A percentile compares a stretch with the other conserved stretches of the same genome.
Evolutionary conservation across 2,888 invertebrate species (phyloP).

Genomic region (Orchestes rusci): DNA sequence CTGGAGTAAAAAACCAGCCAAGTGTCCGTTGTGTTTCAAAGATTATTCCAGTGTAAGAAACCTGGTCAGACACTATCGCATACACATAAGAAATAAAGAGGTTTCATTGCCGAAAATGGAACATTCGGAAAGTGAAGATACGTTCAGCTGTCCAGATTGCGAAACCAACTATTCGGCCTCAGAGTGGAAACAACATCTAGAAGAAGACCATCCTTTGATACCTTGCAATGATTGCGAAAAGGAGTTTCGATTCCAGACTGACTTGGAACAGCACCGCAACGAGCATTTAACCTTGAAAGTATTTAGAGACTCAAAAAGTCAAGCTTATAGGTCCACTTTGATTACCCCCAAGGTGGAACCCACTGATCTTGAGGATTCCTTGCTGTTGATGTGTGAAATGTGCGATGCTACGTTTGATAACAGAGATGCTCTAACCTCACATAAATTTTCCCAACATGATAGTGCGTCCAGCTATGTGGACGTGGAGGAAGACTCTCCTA

Average conservation of each 20-base stretch:
- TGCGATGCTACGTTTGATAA: slow-evolving; percentile 56
- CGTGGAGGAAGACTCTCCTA: slow-evolving; percentile 4
- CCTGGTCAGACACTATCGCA: slow-evolving; percentile 52
- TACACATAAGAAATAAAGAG: slow-evolving; percentile 22
- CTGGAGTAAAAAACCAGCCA: slow-evolving; percentile 16
- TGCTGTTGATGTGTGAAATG: slow-evolving; percentile 50
- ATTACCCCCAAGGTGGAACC: slow-evolving; percentile 44
- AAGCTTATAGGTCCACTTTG: slow-evolving; percentile 51
- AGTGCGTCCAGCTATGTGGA: neutral
- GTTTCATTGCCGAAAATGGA: slow-evolving; percentile 10
- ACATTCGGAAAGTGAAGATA: slow-evolving; percentile 39
- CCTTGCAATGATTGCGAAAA: slow-evolving; percentile 58
- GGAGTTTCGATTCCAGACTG: slow-evolving; percentile 52
- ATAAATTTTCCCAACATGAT: slow-evolving; percentile 33
- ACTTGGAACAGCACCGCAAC: slow-evolving; percentile 59
- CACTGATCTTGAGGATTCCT: neutral
- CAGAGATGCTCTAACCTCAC: slow-evolving; percentile 36
- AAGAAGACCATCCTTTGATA: slow-evolving; percentile 50
- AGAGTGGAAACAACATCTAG: slow-evolving; percentile 51
- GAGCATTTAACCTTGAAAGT: slow-evolving; percentile 60
- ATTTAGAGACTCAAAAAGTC: slow-evolving; percentile 56
- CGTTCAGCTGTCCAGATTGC: slow-evolving; percentile 56
- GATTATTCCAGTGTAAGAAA: slow-evolving; percentile 51
- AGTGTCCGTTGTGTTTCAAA: slow-evolving; percentile 52
- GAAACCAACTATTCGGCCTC: slow-evolving; percentile 51